Evolutionary conservation across 2,797 vertebrate genomes (phyloP).

Genomic region (Xyrichtys novacula): DNA sequence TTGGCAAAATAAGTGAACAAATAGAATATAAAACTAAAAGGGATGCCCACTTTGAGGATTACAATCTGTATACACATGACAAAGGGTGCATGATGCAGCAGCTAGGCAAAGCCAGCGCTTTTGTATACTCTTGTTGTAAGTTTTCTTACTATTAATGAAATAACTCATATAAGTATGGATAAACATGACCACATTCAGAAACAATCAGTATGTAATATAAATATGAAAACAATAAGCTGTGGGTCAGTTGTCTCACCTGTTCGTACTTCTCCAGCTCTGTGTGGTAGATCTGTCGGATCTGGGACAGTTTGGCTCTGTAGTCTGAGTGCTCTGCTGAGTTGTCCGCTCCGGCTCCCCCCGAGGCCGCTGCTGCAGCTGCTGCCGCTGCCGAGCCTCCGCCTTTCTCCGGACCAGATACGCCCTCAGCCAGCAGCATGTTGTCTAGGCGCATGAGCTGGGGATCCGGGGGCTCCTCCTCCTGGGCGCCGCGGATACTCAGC

Average conservation of each 20-base stretch:
- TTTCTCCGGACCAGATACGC: slow-evolving; percentile 95
- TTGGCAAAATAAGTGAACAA: too few species aligned
- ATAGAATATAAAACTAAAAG: too few species aligned
- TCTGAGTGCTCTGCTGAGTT: slow-evolving; percentile 97
- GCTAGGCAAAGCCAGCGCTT: too few species aligned
- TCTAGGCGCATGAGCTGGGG: slow-evolving; percentile 98
- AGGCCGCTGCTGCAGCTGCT: slow-evolving; percentile 91
- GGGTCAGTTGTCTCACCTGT: slow-evolving; percentile 86
- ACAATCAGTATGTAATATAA: neutral
- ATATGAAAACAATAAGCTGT: neutral
- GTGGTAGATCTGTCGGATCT: slow-evolving; percentile 99
- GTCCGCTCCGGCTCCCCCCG: slow-evolving; percentile 90
- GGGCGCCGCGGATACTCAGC: slow-evolving; percentile 96
- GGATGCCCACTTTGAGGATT: too few species aligned
- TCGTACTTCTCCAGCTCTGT: slow-evolving; percentile 99
- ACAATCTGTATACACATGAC: too few species aligned
- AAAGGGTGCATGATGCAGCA: too few species aligned
- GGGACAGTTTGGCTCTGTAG: slow-evolving; percentile 96
- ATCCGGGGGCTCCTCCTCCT: slow-evolving; percentile 97
- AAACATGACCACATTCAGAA: too few species aligned
- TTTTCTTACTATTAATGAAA: too few species aligned
- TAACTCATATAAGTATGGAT: too few species aligned
- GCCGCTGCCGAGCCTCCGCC: slow-evolving; percentile 93
- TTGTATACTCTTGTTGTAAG: too few species aligned
- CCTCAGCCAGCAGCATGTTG: slow-evolving; percentile 98